Conservation (phyloP, 2,797 vertebrate genomes). For the Pangasius krempfi region DNA sequence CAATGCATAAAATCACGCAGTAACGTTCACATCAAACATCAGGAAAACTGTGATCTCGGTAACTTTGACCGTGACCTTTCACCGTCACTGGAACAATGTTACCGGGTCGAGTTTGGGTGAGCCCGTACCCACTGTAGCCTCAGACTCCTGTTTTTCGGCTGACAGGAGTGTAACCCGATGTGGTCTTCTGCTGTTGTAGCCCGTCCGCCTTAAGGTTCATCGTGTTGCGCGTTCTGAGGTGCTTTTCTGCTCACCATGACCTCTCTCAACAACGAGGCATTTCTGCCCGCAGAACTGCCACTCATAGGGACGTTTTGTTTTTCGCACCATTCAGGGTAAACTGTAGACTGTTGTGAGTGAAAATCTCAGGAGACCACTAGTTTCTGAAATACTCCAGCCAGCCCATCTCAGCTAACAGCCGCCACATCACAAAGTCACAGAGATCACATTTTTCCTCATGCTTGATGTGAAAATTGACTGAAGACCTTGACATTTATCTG, state of each 20-base stretch:
- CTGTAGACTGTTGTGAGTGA: not conserved
- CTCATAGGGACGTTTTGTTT: not conserved
- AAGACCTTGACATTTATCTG: not conserved
- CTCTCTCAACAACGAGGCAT: not conserved
- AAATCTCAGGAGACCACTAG: not conserved
- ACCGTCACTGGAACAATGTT: not conserved
- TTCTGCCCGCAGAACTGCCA: not conserved
- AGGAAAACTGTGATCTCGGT: not conserved
- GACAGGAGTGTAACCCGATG: not conserved
- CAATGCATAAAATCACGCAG: not conserved
- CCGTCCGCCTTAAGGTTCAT: not conserved
- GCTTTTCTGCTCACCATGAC: not conserved
- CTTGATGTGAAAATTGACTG: not conserved
- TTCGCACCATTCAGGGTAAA: not conserved
- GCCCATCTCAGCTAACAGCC: not conserved
- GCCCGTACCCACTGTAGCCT: not conserved
- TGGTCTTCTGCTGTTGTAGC: not conserved
- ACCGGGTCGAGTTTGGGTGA: not conserved
- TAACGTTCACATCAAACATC: not conserved
- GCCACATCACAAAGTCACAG: not conserved
- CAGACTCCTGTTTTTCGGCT: not conserved
- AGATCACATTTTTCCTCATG: not conserved
- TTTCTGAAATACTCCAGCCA: not conserved
- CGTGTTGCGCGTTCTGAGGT: not conserved
- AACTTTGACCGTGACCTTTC: not conserved